phyloP scores from a whole-genome alignment of 2,888 invertebrate species.

The Gasteruption jaculator region DNA sequence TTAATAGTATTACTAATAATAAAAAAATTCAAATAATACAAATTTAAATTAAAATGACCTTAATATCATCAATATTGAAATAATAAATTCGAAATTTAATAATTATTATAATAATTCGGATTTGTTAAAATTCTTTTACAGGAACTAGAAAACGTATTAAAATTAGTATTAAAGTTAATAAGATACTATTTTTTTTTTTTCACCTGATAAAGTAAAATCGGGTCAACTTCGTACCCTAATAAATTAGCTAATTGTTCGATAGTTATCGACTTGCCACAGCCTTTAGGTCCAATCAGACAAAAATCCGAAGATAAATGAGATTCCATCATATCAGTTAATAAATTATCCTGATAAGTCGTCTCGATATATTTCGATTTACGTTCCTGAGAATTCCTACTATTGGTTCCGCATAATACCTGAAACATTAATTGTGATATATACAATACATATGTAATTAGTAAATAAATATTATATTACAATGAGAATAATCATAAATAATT shows the following conservation, averaged over 20 bases:
- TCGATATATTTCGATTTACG: constrained; percentile 56
- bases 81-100: constrained; percentile 11
- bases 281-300: constrained; percentile 84
- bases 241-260: constrained; percentile 72
- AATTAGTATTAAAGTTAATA: too few relatives aligned
- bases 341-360: constrained; percentile 73
- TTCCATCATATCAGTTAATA: constrained; percentile 73
- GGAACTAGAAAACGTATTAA: too few relatives aligned
- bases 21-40: neutral
- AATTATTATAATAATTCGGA: neutral
- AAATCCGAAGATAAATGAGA: constrained; percentile 79
- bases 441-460: too few relatives aligned
- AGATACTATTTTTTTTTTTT: constrained; percentile 19
- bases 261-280: constrained; percentile 87
- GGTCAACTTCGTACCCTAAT: constrained; percentile 77
- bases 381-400: too few relatives aligned
- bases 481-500: constrained; percentile 12
- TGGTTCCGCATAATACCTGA: constrained; percentile 5
- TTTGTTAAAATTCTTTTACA: too few relatives aligned
- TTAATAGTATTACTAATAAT: too few relatives aligned
- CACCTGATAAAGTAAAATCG: constrained; percentile 85
- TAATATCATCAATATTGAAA: neutral
- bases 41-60: neutral
- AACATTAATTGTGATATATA: too few relatives aligned
- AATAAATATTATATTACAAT: too few relatives aligned